Conservation (phyloP, 2,888 invertebrate genomes). For the Leucophora obtusa region DNA sequence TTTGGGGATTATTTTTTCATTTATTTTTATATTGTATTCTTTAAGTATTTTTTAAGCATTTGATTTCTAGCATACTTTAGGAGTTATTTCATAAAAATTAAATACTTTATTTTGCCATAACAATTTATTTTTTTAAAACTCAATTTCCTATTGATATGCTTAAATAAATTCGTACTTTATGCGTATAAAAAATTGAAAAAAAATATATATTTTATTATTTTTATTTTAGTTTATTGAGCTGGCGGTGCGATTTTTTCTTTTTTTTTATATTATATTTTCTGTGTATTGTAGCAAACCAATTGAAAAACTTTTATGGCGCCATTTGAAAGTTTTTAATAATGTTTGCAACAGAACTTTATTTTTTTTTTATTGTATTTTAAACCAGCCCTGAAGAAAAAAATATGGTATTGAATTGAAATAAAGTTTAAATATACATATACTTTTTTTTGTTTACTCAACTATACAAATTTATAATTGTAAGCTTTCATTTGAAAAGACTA, state of each 20-base stretch:
- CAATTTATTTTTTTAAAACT: conserved; percentile 6
- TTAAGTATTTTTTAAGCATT: background rate
- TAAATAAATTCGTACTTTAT: conserved; percentile 30
- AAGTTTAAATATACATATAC: conserved; percentile 37
- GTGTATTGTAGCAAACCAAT: conserved; percentile 54
- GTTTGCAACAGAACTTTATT: conserved; percentile 52
- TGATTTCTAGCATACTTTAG: background rate
- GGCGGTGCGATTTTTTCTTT: conserved; percentile 40
- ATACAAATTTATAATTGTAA: conserved; percentile 52
- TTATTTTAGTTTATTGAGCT: conserved; percentile 51
- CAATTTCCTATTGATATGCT: conserved; percentile 32
- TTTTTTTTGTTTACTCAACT: conserved; percentile 31
- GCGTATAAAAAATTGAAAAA: background rate
- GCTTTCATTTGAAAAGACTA: conserved; percentile 24
- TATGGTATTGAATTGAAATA: conserved; percentile 48
- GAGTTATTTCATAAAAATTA: background rate
- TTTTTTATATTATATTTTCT: conserved; percentile 21
- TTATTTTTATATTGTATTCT: background rate
- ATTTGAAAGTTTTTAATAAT: conserved; percentile 64
- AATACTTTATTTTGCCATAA: background rate
- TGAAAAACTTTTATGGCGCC: conserved; percentile 65
- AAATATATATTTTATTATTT: conserved; percentile 35
- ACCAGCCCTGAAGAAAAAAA: conserved; percentile 17
- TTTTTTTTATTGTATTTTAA: conserved; percentile 33
- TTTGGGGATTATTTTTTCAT: background rate